A percentile compares a stretch with the other conserved stretches of the same genome.
Evolutionary conservation across 2,797 vertebrate genomes (phyloP).

Genomic region (Coilia nasus): DNA sequence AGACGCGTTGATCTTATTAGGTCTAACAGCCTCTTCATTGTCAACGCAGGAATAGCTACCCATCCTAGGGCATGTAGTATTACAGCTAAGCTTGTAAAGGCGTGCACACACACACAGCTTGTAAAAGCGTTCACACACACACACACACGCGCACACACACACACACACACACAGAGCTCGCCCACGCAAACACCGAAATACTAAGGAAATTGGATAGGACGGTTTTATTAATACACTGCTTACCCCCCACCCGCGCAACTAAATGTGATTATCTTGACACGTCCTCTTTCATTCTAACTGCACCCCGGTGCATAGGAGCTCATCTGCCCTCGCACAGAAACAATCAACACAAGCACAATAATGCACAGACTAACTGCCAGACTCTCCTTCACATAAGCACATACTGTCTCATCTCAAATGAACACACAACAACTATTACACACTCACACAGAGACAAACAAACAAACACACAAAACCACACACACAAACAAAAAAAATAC

Average conservation of each 20-base stretch:
- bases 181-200: constrained; percentile 49
- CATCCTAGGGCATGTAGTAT: constrained; percentile 27
- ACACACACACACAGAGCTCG: background rate
- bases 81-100: background rate
- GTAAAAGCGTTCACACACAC: background rate
- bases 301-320: background rate
- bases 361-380: background rate
- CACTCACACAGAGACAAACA: too few relatives aligned
- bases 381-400: too few relatives aligned
- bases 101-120: constrained; percentile 21
- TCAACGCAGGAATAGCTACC: constrained; percentile 29
- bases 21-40: constrained; percentile 46
- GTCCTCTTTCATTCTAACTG: background rate
- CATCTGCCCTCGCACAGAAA: background rate
- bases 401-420: too few relatives aligned
- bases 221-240: constrained; percentile 1
- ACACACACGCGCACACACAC: background rate
- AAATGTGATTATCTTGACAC: background rate
- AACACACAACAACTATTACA: too few relatives aligned
- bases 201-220: background rate
- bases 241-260: background rate
- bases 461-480: too few relatives aligned
- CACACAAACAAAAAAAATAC: too few relatives aligned
- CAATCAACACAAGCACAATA: background rate
- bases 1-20: constrained; percentile 43